phyloP scores from a whole-genome alignment of 2,888 invertebrate species.

The Tinea semifulvella region DNA sequence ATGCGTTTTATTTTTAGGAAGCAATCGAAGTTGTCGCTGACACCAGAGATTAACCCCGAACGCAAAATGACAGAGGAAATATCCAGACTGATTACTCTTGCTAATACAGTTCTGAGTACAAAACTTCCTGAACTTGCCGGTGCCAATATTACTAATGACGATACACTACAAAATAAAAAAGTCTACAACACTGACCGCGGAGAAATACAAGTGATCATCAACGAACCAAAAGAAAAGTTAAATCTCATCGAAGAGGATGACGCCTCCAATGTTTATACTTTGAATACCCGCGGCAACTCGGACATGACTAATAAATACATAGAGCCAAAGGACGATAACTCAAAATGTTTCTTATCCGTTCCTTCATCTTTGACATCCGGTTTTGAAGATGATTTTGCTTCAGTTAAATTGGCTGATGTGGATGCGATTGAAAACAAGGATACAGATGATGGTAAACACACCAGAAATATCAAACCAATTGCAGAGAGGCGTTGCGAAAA shows the following conservation, averaged over 20 bases:
- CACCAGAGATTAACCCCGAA: conserved; percentile 39
- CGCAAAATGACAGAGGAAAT: conserved; percentile 54
- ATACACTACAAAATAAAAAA: too few relatives aligned
- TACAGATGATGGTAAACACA: conserved; percentile 38
- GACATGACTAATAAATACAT: conserved; percentile 28
- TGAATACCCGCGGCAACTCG: conserved; percentile 30
- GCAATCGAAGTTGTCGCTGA: conserved; percentile 42
- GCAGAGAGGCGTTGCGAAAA: conserved; percentile 29
- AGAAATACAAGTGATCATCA: background rate
- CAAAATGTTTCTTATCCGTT: conserved; percentile 30
- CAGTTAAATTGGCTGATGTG: background rate
- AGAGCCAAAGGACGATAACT: conserved; percentile 28
- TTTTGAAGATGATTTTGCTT: conserved; percentile 33
- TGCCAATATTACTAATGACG: background rate
- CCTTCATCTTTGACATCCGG: conserved; percentile 31
- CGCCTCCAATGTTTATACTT: conserved; percentile 20
- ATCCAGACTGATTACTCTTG: conserved; percentile 55
- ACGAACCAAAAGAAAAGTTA: background rate
- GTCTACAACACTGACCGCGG: background rate
- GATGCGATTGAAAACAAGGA: conserved; percentile 16
- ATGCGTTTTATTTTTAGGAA: conserved; percentile 38
- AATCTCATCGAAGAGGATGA: background rate
- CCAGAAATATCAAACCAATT: conserved; percentile 23
- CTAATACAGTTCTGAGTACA: conserved; percentile 55
- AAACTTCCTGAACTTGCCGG: conserved; percentile 49